Evolutionary conservation across 2,888 invertebrate species (phyloP).

Genomic region (Nephrotoma appendiculata): DNA sequence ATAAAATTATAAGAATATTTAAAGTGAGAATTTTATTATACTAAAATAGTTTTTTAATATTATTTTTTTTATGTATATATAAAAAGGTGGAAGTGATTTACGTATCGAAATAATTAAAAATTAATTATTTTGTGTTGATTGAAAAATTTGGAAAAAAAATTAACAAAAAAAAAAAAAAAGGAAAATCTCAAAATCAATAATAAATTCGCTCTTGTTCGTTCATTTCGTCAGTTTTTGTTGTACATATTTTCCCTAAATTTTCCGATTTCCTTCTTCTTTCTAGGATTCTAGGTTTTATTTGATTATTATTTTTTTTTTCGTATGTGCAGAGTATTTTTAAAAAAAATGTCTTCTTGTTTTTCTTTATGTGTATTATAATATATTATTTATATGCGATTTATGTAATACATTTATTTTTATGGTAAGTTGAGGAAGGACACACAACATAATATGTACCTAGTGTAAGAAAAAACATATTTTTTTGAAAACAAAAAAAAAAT

Average conservation of each 20-base stretch:
- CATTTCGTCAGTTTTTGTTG: neutral
- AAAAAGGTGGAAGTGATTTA: neutral
- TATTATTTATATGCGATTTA: neutral
- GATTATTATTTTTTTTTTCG: neutral
- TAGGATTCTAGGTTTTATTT: neutral
- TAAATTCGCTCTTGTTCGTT: neutral
- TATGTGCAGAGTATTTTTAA: neutral
- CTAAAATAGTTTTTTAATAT: neutral
- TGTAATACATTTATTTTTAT: neutral
- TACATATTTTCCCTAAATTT: neutral
- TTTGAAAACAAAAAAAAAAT: neutral
- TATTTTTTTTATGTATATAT: no score
- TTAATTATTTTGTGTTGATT: neutral
- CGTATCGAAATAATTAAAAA: neutral
- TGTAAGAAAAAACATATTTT: neutral
- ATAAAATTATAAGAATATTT: neutral
- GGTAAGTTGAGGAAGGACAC: neutral
- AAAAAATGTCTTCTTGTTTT: neutral
- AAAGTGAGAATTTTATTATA: neutral
- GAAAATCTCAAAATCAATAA: conserved; percentile 1
- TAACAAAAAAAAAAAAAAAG: neutral
- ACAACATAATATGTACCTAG: neutral
- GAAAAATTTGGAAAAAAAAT: neutral
- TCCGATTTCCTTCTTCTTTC: neutral
- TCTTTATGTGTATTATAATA: neutral